Evolutionary conservation across 2,113 vertebrate species (phyloP), one percentile per base, ranked within the genome.

Genomic region (Labeo rohita): DNA sequence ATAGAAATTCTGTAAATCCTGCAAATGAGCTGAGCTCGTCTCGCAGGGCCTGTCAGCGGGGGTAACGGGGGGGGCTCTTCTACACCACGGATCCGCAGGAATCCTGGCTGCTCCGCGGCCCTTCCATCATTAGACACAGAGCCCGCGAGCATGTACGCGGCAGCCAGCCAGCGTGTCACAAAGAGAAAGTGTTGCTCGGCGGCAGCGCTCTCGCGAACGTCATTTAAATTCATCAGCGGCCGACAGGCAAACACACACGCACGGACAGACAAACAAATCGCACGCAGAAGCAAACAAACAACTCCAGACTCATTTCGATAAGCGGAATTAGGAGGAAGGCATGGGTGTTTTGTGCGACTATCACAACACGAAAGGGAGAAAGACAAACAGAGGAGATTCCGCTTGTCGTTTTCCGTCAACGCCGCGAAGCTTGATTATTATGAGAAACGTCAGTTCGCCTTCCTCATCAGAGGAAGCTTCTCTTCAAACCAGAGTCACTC

Each of bases 401-500:
- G 13, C 18, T 23, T 79, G 56, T 85, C 66, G 84, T 72, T 59
- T 74, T 63, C 77, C 11, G 59, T 80, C 86, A 84, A 56, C 73
- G 16, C 72, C 5, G 45, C 52, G 13, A 28, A 4, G 68, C 50
- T 84, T 52, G 87, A 88, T 61, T 72, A 76, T 85, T 68, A 88
- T 63, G 23, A 85, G 61, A 49, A 72, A 45, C 84, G 87, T 80
- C 87, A 76, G 79, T 72, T 80, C 43, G 23, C 70, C 23, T 89
- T 21, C n/a, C 79, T 90, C 83, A 86, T 84, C 81, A 50, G 89
- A 92, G 91, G 90, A 91, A 93, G 89, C 93, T 92, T 94, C 94
- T 90, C 91, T 87, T 94, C 90, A 93, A 91, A 87, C 92, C 90
- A 95, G 91, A 94, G 92, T 94, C 92, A 90, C 90, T 93, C 88